phyloP scores from a whole-genome alignment of 2,797 vertebrate genomes.

The Poecilia gillii region DNA sequence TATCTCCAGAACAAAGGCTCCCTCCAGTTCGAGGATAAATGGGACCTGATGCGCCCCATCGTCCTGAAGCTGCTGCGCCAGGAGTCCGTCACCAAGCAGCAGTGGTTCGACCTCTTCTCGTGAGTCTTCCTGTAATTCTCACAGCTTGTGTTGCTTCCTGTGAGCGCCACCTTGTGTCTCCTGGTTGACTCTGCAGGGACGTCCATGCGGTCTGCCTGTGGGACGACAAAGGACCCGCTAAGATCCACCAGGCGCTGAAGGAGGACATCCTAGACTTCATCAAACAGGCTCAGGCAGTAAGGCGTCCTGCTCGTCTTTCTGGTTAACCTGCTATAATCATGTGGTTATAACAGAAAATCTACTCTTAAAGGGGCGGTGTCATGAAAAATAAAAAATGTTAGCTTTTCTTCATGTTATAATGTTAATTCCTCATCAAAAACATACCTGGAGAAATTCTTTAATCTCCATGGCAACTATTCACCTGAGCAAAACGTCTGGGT shows the following conservation, averaged over 20 bases:
- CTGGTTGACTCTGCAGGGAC: slow-evolving; percentile 80
- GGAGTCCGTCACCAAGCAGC: slow-evolving; percentile 97
- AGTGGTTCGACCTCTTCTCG: slow-evolving; percentile 99
- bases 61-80: slow-evolving; percentile 97
- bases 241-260: slow-evolving; percentile 99
- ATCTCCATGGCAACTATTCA: neutral
- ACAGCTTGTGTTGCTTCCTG: neutral
- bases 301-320: slow-evolving; percentile 3
- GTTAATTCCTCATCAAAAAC: neutral
- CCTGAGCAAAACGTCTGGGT: neutral
- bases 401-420: neutral
- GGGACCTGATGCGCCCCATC: slow-evolving; percentile 98
- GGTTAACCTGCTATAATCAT: no score
- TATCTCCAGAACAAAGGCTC: slow-evolving; percentile 94
- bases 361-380: neutral
- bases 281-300: slow-evolving; percentile 95
- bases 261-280: slow-evolving; percentile 99
- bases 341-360: no score
- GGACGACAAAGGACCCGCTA: slow-evolving; percentile 99
- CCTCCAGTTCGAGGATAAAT: slow-evolving; percentile 99
- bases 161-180: neutral
- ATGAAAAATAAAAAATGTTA: neutral
- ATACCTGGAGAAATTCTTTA: neutral
- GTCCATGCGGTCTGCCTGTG: slow-evolving; percentile 98
- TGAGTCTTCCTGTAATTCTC: slow-evolving; percentile 72